A percentile compares a stretch with the other conserved stretches of the same genome.
Conservation (phyloP, 2,113 vertebrate genomes). For the Oreochromis niloticus region DNA sequence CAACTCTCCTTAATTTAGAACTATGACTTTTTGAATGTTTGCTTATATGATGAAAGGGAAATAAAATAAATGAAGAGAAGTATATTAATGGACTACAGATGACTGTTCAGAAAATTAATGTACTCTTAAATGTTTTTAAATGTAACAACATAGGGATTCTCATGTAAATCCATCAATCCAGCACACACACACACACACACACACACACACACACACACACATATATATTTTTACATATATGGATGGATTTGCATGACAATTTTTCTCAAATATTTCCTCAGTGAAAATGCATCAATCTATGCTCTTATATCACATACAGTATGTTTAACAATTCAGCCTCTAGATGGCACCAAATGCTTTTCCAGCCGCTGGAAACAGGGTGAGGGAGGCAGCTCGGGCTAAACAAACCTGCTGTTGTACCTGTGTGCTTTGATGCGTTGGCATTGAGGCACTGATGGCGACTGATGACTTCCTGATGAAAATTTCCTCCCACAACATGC, state of each 20-base stretch:
- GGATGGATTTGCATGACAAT: not conserved
- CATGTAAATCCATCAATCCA: not conserved
- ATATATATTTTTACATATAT: not conserved
- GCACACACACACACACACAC: not conserved
- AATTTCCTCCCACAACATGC: conserved; percentile 29
- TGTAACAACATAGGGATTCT: not conserved
- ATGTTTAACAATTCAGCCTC: not conserved
- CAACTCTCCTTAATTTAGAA: not conserved
- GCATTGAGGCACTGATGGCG: not conserved
- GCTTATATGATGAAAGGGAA: not conserved
- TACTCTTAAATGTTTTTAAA: not conserved
- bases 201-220: not conserved
- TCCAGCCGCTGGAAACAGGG: not conserved
- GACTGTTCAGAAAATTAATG: not conserved
- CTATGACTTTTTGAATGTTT: not conserved
- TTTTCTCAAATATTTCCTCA: not conserved
- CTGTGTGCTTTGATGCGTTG: not conserved
- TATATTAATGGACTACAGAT: not conserved
- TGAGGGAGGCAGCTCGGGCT: not conserved
- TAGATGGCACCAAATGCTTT: conserved; percentile 36
- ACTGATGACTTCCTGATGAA: conserved; percentile 54
- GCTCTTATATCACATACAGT: not conserved
- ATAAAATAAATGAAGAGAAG: not conserved
- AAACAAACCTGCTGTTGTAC: not conserved
- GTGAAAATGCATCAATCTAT: not conserved